These are phyloP conservation scores for Octopus bimaculoides DNA, from an alignment of 1,140 invertebrate species.

Conservation along the genomic window DNA sequence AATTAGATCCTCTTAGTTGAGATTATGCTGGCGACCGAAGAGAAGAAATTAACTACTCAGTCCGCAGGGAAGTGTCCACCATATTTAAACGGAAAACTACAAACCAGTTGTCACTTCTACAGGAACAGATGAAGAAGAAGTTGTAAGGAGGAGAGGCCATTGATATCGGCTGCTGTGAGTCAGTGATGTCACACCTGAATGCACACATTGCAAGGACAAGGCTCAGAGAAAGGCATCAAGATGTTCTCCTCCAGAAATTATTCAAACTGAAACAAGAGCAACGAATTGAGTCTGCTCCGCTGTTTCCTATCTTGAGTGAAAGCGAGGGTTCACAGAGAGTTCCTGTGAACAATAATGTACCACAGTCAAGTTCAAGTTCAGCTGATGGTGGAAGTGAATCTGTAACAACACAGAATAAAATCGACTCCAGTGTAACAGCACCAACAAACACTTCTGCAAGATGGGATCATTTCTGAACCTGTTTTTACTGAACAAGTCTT, in stretches of 20 bases:
- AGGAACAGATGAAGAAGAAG: constrained; percentile 85
- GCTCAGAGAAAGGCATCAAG: constrained; percentile 87
- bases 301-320: constrained; percentile 37
- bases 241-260: constrained; percentile 85
- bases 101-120: constrained; percentile 76
- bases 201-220: constrained; percentile 93
- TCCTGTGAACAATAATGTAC: too few relatives aligned
- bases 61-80: constrained; percentile 82
- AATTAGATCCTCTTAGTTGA: constrained; percentile 61
- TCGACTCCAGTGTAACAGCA: too few relatives aligned
- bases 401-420: too few relatives aligned
- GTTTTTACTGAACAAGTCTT: constrained; percentile 62
- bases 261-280: constrained; percentile 79
- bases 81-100: constrained; percentile 94
- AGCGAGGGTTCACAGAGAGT: not conserved
- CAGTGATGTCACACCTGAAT: constrained; percentile 86
- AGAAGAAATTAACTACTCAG: constrained; percentile 91
- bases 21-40: constrained; percentile 64
- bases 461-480: constrained; percentile 5
- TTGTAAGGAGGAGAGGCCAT: constrained; percentile 75
- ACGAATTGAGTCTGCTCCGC: constrained; percentile 45
- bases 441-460: too few relatives aligned
- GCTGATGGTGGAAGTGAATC: too few relatives aligned
- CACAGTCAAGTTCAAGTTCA: too few relatives aligned
- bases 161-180: constrained; percentile 96